Evolutionary conservation across 2,888 invertebrate species (phyloP).

Genomic region (Bimastos eiseni): DNA sequence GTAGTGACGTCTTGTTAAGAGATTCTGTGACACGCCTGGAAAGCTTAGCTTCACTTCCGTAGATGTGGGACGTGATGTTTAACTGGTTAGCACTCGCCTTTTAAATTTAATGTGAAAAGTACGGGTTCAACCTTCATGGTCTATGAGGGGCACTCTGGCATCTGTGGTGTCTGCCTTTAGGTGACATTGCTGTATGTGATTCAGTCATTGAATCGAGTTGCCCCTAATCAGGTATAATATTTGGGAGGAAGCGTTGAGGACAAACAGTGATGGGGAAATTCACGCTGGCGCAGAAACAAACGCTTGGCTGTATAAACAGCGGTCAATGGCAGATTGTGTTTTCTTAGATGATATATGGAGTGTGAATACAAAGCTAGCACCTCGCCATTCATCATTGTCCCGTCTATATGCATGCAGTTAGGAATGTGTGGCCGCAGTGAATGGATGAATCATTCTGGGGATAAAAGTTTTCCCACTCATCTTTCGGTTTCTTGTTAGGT

Average conservation of each 20-base stretch:
- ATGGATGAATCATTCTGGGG: not conserved
- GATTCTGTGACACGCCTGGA: not conserved
- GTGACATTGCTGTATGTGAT: not conserved
- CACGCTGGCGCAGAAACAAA: constrained; percentile 5
- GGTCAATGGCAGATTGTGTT: not conserved
- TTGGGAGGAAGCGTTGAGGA: not conserved
- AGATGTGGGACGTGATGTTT: not conserved
- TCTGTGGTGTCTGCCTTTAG: not conserved
- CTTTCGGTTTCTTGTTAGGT: constrained; percentile 13
- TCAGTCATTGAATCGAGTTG: not conserved
- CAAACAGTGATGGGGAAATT: not conserved
- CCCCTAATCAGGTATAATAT: not conserved
- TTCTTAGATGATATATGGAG: not conserved
- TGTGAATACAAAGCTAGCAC: not conserved
- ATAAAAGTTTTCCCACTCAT: not conserved
- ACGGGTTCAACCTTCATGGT: too few relatives aligned
- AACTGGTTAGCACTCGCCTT: too few relatives aligned
- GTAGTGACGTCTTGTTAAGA: not conserved
- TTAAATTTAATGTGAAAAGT: too few relatives aligned
- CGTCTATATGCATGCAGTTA: not conserved
- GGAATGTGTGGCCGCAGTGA: not conserved
- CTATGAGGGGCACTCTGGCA: not conserved
- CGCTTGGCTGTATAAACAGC: not conserved
- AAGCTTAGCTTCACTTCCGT: not conserved
- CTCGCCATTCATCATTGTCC: not conserved